Base-by-base conservation (phyloP, 1,140 invertebrate species). In the Drosophila pallidifrons region DNA sequence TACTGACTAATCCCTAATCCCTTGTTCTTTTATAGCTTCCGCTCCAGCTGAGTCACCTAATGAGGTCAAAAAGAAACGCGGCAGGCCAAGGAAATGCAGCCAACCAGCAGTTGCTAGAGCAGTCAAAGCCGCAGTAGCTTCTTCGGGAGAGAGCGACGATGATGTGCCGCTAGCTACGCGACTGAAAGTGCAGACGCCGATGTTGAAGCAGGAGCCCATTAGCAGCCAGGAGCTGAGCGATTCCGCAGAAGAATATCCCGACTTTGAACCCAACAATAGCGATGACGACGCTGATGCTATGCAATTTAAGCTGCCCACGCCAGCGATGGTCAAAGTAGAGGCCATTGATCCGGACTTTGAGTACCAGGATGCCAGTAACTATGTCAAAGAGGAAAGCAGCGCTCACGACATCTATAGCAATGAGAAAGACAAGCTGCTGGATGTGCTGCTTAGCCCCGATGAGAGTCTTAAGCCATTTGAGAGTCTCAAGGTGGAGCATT, bases 351-450 rank as follows among this genome's bases (percentile, higher is more conserved):
- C 82, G 4, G 75, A 79, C 25, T 90, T 90, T 15, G 87, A 90
- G 35, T 90, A 90, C 30, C 88, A 86, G 51, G 86, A 90, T 47
- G 81, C 87, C 45, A 91, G 77, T 52, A 49, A 82, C 35, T 82
- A 71, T 66, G 80, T 91, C 3, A 92, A 92, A 49, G 71, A 69
- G 32, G 91, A 92, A 52, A 77, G 80, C 28, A 59, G 46, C 1
- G 52, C 43, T 5, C 25, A 38, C 11, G 85, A 88, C 63, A 91
- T 88, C 13, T 91, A 72, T 13, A 89, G 90, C 70, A 87, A 77
- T 52, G 81, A 91, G n/a, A 91, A 91, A 51, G 91, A 92, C 61
- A 85, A 89, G 41, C 60, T 92, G 0, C 60, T 91, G 5, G 89
- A 91, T 45, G 75, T 75, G 15, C 61, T 91, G 45, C 79, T 91